These are phyloP conservation scores for Amblyjoppa proteus DNA, from an alignment of 2,888 invertebrate genomes.

Conservation along the genomic window DNA sequence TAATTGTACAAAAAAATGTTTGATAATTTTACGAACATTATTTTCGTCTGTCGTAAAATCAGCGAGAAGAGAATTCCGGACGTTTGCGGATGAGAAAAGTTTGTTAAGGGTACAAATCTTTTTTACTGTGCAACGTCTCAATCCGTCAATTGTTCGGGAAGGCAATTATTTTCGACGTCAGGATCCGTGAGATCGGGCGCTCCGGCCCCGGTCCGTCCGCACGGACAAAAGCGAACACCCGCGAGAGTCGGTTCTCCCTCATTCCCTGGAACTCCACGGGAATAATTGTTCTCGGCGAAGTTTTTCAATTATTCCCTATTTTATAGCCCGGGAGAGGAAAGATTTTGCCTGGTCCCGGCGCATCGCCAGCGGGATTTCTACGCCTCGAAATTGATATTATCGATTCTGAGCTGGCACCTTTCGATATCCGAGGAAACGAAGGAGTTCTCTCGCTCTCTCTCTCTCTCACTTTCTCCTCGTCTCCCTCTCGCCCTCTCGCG, in stretches of 20 bases:
- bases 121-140: conserved; percentile 6
- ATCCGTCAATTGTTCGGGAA: conserved; percentile 26
- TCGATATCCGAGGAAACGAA: conserved; percentile 44
- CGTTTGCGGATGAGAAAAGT: not conserved
- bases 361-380: conserved; percentile 27
- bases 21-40: too few species aligned
- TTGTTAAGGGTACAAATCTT: not conserved
- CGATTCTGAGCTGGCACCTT: conserved; percentile 51
- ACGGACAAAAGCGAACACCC: conserved; percentile 29
- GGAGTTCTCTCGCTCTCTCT: conserved; percentile 7
- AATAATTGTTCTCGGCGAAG: conserved; percentile 63
- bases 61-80: not conserved
- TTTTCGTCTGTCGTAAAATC: not conserved
- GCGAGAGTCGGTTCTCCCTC: not conserved
- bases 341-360: conserved; percentile 38
- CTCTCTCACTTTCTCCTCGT: conserved; percentile 14
- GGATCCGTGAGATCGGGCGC: not conserved
- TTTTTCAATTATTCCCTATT: conserved; percentile 66
- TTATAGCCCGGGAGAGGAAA: conserved; percentile 44
- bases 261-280: conserved; percentile 37
- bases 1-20: too few species aligned
- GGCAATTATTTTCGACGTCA: conserved; percentile 44
- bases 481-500: not conserved
- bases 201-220: not conserved
- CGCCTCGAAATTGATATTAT: conserved; percentile 55